phyloP scores from a whole-genome alignment of 2,797 vertebrate species.

The Micropoecilia bifurca region DNA sequence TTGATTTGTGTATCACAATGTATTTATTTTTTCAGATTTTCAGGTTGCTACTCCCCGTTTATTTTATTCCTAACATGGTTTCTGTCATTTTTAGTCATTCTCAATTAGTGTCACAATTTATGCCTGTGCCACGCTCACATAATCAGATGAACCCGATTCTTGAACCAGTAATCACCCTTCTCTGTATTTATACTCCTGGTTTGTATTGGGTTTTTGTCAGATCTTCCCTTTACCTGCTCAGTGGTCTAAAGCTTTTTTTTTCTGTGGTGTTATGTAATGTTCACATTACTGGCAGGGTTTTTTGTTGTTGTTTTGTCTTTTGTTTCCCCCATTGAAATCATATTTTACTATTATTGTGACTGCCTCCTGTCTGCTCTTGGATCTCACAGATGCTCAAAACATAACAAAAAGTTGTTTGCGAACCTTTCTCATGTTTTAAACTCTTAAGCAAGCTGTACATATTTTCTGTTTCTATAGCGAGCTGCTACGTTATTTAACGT shows the following conservation, averaged over 20 bases:
- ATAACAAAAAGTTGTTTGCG: neutral
- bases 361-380: neutral
- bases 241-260: neutral
- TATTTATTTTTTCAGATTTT: neutral
- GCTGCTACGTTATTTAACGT: neutral
- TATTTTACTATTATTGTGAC: neutral
- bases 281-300: too few relatives aligned
- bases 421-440: neutral
- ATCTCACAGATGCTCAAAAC: neutral
- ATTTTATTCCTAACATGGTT: neutral
- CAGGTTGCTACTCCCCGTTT: neutral
- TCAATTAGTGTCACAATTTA: neutral
- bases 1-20: neutral
- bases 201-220: neutral
- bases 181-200: too few relatives aligned
- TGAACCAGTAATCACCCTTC: neutral
- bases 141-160: neutral
- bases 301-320: neutral
- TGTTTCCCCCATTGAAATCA: neutral
- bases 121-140: neutral
- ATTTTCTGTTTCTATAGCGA: neutral
- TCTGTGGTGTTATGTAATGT: neutral
- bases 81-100: neutral
- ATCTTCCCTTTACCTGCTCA: neutral
- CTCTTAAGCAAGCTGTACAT: neutral